Base-by-base conservation (phyloP, 2,113 vertebrate genomes). In the Triplophysa rosa region DNA sequence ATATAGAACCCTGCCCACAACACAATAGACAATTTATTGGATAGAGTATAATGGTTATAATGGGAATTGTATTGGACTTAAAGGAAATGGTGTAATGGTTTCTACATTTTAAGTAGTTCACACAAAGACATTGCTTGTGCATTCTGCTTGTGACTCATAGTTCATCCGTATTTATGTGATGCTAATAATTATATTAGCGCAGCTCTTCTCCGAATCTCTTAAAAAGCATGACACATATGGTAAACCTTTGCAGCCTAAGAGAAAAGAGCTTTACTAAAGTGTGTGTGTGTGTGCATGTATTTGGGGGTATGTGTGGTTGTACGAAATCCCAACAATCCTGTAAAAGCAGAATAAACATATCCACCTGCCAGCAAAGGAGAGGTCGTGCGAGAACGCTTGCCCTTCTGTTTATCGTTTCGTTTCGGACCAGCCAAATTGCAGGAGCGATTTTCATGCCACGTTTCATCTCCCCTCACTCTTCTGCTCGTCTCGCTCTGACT, bases 151-250 rank as follows among this genome's bases (percentile, higher is more conserved):
- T 81, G 79, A 81, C 65, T 75, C 82, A 84, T 62, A 45, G 49
- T 72, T 42, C 23, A 1, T 17, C 29, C 24, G 26, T 79, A 58
- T 59, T 66, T 74, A 37, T 42, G 23, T 68, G 67, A 81, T 52
- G 58, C 16, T 69, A 78, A 75, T 70, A 80, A 80, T 80, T 78
- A 84, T 78, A 84, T 79, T 45, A 65, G 64, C 56, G n/a, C 47
- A 70, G 75, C 65, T 66, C 33, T 40, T 64, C 12, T 69, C 67
- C 42, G 72, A 47, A 49, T 61, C 62, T 62, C 33, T 56, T 8
- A 63, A 69, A 78, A 40, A 54, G 42, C 33, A n/a, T 24, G 49
- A 77, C 71, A 54, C 72, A 75, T 45, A 14, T 63, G 75, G 45
- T 61, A 81, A 13, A 23, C 42, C 47, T 73, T 73, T 62, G 59